Base-by-base conservation (phyloP, 2,888 invertebrate genomes). In the Agrilus biguttatus region DNA sequence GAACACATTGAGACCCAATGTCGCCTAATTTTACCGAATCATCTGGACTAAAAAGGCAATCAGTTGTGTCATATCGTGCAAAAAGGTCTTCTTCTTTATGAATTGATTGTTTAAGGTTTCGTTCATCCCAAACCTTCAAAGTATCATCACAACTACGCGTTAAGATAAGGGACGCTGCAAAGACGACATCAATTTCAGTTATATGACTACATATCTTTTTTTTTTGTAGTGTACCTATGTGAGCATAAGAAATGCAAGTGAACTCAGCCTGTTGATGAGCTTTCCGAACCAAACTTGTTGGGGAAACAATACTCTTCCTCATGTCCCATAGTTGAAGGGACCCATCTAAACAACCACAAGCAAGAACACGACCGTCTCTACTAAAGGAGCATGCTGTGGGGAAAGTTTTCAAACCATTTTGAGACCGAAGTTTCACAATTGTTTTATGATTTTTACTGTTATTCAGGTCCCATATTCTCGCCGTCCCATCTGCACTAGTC, bases 281-380 rank as follows among this genome's bases (percentile, higher is more conserved):
- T 42, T 76, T 79, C 41, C 91, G 70, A 0, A 88, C 70, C 13
- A 87, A 69, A 47, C 80, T 72, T 0, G 85, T 75, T 0, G 92
- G 89, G 55, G 91, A 92, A 0, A 96, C 95, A 58, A 82, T 91
- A 59, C 81, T 83, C 59, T 84, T 89, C 23, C 93, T 75, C 40
- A 90, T 84, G 60, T 98, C 97, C 97, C 98, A 98, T 69, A 96
- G 81, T 65, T 97, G 97, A 42, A 96, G 77, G 0, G 90, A 91
- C 0, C 98, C 98, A 65, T 99, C 98, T 37, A 76, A 77, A 59
- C 97, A 96, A 0, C 86, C 97, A 44, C 89, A 88, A 0, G 88
- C 88, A 5, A 97, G 83, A 1, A 88, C 76, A 43, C 82, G 81
- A 0, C 92, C 92, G 57, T 93, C 91, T 43, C 52, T 46, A 37